These are phyloP conservation scores for Caenorhabditis becei DNA, from an alignment of 2,888 invertebrate species.

Conservation along the genomic window DNA sequence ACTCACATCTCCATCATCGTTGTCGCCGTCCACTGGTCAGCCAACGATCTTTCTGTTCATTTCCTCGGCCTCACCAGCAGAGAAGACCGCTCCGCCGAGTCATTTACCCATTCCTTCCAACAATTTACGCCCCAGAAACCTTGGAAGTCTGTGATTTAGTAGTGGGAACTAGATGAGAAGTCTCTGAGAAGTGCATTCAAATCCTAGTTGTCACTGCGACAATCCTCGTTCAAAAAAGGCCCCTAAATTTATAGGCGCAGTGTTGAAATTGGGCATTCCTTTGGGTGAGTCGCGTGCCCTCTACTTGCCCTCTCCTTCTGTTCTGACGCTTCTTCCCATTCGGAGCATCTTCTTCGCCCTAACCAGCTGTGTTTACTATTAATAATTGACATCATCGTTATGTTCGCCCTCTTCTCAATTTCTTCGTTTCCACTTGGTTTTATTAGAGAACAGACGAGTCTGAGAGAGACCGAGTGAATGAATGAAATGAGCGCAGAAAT, in stretches of 20 bases:
- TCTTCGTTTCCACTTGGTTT: neutral
- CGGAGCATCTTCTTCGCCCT: neutral
- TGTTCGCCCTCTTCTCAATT: neutral
- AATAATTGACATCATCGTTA: conserved; percentile 1
- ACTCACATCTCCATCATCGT: neutral
- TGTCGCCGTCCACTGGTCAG: neutral
- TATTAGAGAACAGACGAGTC: neutral
- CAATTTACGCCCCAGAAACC: neutral
- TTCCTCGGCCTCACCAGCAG: too few species aligned
- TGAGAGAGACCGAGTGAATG: neutral
- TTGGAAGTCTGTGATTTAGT: neutral
- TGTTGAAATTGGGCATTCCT: too few species aligned
- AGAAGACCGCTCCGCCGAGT: too few species aligned
- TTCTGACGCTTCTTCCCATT: neutral
- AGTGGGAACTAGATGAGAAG: neutral
- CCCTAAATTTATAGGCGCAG: too few species aligned
- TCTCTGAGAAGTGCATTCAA: neutral
- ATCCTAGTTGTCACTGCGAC: neutral
- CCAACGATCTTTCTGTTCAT: neutral
- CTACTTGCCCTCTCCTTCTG: too few species aligned
- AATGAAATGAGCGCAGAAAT: conserved; percentile 6
- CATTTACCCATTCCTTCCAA: too few species aligned
- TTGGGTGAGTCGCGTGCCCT: too few species aligned
- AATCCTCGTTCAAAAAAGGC: too few species aligned
- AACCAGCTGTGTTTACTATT: neutral